phyloP scores from a whole-genome alignment of 2,888 invertebrate genomes.

The Meteorus cinctellus region DNA sequence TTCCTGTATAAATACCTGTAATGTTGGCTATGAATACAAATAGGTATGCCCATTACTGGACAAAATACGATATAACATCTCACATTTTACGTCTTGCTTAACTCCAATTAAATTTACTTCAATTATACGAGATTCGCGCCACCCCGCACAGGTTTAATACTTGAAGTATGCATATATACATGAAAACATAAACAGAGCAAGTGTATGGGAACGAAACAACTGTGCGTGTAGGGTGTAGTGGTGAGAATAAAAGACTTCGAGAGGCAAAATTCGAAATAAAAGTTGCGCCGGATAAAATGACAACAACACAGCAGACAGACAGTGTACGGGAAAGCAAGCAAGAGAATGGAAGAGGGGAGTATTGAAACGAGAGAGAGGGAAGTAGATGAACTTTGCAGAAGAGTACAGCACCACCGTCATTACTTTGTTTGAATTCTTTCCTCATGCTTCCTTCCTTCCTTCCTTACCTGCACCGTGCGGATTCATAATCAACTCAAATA shows the following conservation, averaged over 20 bases:
- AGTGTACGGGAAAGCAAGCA: not conserved
- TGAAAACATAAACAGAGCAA: not conserved
- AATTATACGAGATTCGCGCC: not conserved
- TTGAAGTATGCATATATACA: not conserved
- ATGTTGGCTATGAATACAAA: too few relatives aligned
- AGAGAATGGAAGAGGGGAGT: not conserved
- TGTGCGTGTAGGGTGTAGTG: not conserved
- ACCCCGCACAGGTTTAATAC: not conserved
- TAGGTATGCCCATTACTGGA: too few relatives aligned
- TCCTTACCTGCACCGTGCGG: not conserved
- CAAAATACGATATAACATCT: too few relatives aligned
- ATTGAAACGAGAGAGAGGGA: not conserved
- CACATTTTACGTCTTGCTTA: not conserved
- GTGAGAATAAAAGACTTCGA: constrained; percentile 3
- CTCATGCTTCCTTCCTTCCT: constrained; percentile 33
- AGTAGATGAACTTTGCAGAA: constrained; percentile 16
- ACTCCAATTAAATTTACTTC: not conserved
- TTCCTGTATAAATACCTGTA: too few relatives aligned
- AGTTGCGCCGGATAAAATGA: not conserved
- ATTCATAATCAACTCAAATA: constrained; percentile 30
- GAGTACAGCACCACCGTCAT: constrained; percentile 12
- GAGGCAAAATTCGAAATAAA: not conserved
- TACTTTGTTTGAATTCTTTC: constrained; percentile 29
- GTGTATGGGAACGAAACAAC: not conserved
- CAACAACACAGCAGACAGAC: not conserved